Evolutionary conservation across 1,140 invertebrate genomes (phyloP), one percentile per base, ranked within the genome.

Genomic region (Drosophila ambigua): DNA sequence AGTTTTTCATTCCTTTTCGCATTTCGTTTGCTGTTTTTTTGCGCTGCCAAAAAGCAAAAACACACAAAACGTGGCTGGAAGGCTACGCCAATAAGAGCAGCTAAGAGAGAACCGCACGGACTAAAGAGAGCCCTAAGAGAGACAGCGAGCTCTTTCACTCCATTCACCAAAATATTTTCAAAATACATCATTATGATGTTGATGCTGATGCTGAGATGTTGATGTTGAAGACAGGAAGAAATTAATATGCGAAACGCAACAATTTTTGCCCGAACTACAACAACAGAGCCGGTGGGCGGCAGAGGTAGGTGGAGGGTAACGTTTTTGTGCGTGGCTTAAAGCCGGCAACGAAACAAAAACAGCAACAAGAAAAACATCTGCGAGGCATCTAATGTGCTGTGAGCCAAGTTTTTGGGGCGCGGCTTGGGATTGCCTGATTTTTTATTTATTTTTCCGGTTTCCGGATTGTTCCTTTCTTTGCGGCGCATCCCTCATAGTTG

Each of bases 191-290:
- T 57, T 31, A 77, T 80, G 46, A 79, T 46, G 44, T 59, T 55
- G 61, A 69, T 67, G 77, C 69, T 72, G 66, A 79, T 50, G 68
- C 49, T 63, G 35, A 39, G 66, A 79, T 50, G 68, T 54, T 63
- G 35, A 39, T 13, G 35, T 5, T 52, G 79, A 87, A 89, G 83
- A 83, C 82, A 76, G 84, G 83, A 87, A 88, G 83, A 89, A 87
- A 88, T 88, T 88, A 89, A 84, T 83, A 83, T 80, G 87, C 87
- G 87, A 90, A 90, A 90, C 79, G 87, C 87, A 90, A 90, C 87
- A 90, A 90, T 90, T 90, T 72, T 90, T 90, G 69, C 53, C 87
- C 79, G 89, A 78, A 63, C 49, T 77, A 72, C 57, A 72, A 62
- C 49, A 48, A 50, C 60, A 63, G 39, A 13, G 3, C 4, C 4